A percentile compares a stretch with the other conserved stretches of the same genome.
phyloP scores from a whole-genome alignment of 2,113 vertebrate species.

The Danio rerio region GRCz12tu NC_133177.1:38527001-38527500 shows the following conservation, averaged over 20 bases:
- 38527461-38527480: too few relatives aligned
- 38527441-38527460: too few relatives aligned
- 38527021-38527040: conserved; percentile 15
- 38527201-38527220: background rate
- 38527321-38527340: too few relatives aligned
- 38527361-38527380: too few relatives aligned
- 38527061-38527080: conserved; percentile 11
- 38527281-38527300: background rate
- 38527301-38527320: too few relatives aligned
- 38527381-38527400: too few relatives aligned
- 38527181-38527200: background rate
- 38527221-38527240: background rate
- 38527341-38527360: too few relatives aligned
- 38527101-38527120: background rate
- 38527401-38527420: too few relatives aligned
- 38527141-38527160: background rate
- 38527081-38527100: conserved; percentile 7
- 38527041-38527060: conserved; percentile 25
- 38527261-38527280: background rate
- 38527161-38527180: background rate
- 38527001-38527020: conserved; percentile 37
- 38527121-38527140: background rate
- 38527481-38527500: too few relatives aligned
- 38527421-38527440: too few relatives aligned
- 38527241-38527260: background rate